Percentiles rank a stretch among this genome's conserved stretches.
Evolutionary conservation across 2,797 vertebrate species (phyloP).

Genomic region (Cirrhinus mrigala): DNA sequence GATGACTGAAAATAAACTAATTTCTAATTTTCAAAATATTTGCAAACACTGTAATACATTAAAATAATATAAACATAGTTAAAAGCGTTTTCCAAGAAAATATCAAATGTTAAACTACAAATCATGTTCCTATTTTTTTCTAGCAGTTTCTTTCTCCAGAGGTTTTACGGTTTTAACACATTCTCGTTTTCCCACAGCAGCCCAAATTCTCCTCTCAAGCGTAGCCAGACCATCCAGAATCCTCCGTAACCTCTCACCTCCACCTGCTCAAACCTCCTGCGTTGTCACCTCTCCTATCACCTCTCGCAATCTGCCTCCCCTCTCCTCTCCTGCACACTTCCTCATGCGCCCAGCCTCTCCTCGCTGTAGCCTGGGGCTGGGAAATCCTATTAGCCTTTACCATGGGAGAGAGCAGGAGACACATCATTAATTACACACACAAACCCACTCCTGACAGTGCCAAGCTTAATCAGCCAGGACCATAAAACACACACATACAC

Average conservation of each 20-base stretch:
- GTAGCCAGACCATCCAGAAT: slow-evolving; percentile 12
- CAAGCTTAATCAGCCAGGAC: slow-evolving; percentile 64
- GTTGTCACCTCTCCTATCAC: slow-evolving; percentile 46
- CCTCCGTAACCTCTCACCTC: slow-evolving; percentile 27
- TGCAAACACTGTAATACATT: neutral
- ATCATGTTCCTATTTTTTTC: neutral
- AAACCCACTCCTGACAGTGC: slow-evolving; percentile 69
- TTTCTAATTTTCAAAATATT: neutral
- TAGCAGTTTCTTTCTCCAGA: neutral
- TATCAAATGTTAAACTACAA: neutral
- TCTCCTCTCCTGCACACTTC: slow-evolving; percentile 58
- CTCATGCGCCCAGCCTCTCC: slow-evolving; percentile 59
- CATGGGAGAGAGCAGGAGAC: slow-evolving; percentile 76
- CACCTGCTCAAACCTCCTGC: slow-evolving; percentile 31
- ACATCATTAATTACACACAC: slow-evolving; percentile 90
- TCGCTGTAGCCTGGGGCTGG: slow-evolving; percentile 80
- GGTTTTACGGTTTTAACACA: slow-evolving; percentile 5
- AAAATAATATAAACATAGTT: neutral
- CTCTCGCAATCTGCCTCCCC: slow-evolving; percentile 46
- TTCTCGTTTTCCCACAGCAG: neutral
- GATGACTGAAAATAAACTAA: neutral
- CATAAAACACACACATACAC: slow-evolving; percentile 44
- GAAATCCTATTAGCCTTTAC: slow-evolving; percentile 91
- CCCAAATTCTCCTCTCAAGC: slow-evolving; percentile 14
- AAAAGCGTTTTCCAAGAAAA: neutral